These are phyloP conservation scores for Saguinus imperator DNA, from an alignment of 2,113 vertebrate species.

Conservation along the genomic window DNA sequence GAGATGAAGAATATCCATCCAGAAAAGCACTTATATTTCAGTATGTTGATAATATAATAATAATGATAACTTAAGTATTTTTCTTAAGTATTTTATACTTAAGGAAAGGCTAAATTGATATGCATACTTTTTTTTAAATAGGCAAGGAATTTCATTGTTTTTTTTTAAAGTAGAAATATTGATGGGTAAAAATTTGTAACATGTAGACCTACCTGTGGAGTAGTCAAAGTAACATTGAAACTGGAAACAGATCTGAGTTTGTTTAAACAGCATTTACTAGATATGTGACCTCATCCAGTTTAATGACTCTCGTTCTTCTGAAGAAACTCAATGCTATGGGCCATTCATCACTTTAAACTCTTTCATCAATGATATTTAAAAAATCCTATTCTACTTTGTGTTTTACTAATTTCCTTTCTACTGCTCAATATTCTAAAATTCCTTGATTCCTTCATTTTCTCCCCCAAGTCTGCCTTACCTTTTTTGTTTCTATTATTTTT, in stretches of 20 bases:
- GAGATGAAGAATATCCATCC: background rate
- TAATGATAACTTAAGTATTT: background rate
- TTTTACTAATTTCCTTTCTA: slow-evolving; percentile 8
- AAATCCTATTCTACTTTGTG: background rate
- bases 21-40: background rate
- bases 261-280: background rate
- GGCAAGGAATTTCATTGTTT: background rate
- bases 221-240: background rate
- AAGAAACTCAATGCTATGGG: background rate
- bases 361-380: background rate
- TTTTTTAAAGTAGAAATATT: background rate
- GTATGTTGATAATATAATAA: background rate
- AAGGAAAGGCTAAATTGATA: background rate
- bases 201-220: background rate
- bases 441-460: background rate
- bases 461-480: background rate
- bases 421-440: background rate
- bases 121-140: background rate
- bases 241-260: background rate
- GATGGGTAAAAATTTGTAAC: background rate
- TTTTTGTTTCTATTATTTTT: too few relatives aligned
- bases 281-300: background rate
- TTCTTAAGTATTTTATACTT: background rate
- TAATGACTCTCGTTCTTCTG: background rate
- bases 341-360: background rate